Evolutionary conservation across 2,888 invertebrate species (phyloP), one percentile per base, ranked within the genome.

Genomic region (Helicoverpa assulta): DNA sequence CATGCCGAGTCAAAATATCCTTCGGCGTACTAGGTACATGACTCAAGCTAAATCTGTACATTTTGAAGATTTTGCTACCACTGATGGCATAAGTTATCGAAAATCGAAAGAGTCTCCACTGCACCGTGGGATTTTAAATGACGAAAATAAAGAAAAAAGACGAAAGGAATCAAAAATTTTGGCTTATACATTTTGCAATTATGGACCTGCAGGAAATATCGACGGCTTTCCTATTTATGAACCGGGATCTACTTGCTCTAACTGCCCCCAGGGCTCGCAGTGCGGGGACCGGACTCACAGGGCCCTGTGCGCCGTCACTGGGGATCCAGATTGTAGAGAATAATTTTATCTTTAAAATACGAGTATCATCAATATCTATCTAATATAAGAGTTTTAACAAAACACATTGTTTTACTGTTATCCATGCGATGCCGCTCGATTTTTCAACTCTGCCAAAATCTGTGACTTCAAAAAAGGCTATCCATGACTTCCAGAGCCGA

Each of bases 211-310:
- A 2, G 95, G 95, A 2, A 95, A 95, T 80, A 92, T 94, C 19
- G 93, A 94, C 40, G 95, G 95, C 0, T 95, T 95, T 69, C 95
- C 95, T 2, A 94, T 95, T 73, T 95, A 95, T 67, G 92, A 93
- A 76, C 91, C 92, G 7, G 95, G 95, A 0, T 53, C 76, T 0
- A 89, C 92, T 5, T 95, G 95, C 62, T 85, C 86, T 1, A 93
- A 94, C 77, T 95, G 95, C 72, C 95, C 95, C 0, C 91, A 90
- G 63, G 95, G 95, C 6, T 93, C 95, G 0, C 82, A 81, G 40
- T 95, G 95, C 70, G 88, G 88, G 0, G 93, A 94, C 73, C 89
- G 89, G 16, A 93, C 93, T n/a, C 94, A 95, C 67, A 87, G 94
- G 52, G 95, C 90, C 0, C 82, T 95, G 40, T 95, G 95, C 68